phyloP scores from a whole-genome alignment of 2,113 vertebrate genomes.

The Phainopepla nitens region DNA sequence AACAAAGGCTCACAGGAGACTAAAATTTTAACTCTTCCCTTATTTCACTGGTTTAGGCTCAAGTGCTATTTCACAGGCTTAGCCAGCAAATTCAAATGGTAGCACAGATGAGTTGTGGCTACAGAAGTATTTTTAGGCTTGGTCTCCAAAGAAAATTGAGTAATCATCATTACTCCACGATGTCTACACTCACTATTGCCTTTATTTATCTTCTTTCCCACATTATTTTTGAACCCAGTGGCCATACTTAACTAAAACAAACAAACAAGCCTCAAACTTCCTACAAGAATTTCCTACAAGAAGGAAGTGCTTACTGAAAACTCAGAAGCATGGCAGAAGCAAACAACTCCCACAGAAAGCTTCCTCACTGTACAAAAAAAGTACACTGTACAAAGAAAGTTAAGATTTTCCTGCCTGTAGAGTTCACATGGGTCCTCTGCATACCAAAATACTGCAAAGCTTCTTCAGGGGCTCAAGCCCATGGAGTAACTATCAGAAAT shows the following conservation, averaged over 20 bases:
- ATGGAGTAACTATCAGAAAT: neutral
- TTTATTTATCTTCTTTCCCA: neutral
- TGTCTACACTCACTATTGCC: neutral
- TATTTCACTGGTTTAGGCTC: neutral
- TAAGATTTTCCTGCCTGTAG: neutral
- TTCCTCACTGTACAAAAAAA: neutral
- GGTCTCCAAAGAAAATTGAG: neutral
- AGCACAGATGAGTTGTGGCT: neutral
- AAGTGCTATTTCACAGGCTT: neutral
- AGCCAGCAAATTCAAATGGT: neutral
- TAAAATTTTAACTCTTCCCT: slow-evolving; percentile 5
- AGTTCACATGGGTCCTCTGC: neutral
- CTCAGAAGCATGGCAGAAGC: neutral
- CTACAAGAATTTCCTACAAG: neutral
- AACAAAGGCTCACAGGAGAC: neutral
- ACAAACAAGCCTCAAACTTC: neutral
- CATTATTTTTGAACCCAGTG: neutral
- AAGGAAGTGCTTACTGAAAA: neutral
- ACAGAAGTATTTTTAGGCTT: neutral
- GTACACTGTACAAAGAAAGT: neutral
- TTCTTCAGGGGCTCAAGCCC: neutral
- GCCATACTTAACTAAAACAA: neutral
- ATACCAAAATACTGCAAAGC: neutral
- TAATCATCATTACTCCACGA: neutral
- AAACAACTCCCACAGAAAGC: neutral